Evolutionary conservation across 2,113 vertebrate genomes (phyloP), one percentile per base, ranked within the genome.

Genomic region (Mesocricetus auratus): DNA sequence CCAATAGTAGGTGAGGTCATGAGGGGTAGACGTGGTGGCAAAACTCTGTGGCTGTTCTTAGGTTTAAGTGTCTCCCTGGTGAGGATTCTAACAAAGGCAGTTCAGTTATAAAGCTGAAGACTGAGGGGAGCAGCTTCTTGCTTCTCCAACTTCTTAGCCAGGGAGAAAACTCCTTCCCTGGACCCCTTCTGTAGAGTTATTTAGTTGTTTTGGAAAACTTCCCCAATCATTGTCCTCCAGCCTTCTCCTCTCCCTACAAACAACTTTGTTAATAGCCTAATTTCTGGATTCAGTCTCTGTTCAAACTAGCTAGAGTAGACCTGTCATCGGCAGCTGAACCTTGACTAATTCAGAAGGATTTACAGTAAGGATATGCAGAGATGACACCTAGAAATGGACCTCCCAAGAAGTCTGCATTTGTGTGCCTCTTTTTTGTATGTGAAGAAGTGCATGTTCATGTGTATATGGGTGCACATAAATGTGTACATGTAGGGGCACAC

Each of bases 311-410:
- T 89, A 31, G 53, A 77, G 42, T 92, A 64, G 39, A 69, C 79
- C 92, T 88, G n/a, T 93, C 86, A 60, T 78, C 74, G 93, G 62
- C 78, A 86, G 12, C 85, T 88, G 90, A 97, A 73, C 33, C 53
- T 58, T 95, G 78, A 58, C 89, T 97, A 77, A 90, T 86, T 90
- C 96, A 81, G 75, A 90, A 94, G 89, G 39, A 71, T 92, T 96
- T 91, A 64, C 66, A 78, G 22, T 73, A 69, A 88, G 60, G 50
- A 75, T 75, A 45, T 53, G 69, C 36, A 26, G 19, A 39, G n/a
- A 58, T 74, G 50, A 87, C 85, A 78, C 3, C 47, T 62, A 78
- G 62, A 39, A 89, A 42, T 33, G 36, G 16, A 82, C 82, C 8
- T 75, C 26, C 79, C 36, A 94, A 50, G 79, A 88, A 33, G 5